phyloP scores from a whole-genome alignment of 2,888 invertebrate species.

The Drosophila mulleri region DNA sequence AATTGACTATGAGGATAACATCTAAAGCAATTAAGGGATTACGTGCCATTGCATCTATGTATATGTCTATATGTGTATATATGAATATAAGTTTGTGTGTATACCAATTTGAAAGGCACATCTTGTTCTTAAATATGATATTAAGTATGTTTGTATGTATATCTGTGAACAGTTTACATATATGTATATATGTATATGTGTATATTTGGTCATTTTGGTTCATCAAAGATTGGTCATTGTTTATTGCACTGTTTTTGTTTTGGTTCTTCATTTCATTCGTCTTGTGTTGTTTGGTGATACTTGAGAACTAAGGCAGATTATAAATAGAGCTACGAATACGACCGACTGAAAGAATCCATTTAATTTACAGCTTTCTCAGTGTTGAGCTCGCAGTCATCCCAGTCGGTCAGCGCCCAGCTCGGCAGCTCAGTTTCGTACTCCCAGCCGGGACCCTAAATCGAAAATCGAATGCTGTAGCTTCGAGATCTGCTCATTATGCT shows the following conservation, averaged over 20 bases:
- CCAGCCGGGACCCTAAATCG: constrained; percentile 95
- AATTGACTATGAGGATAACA: constrained; percentile 44
- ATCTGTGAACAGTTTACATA: constrained; percentile 34
- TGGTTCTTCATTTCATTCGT: constrained; percentile 29
- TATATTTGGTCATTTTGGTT: constrained; percentile 59
- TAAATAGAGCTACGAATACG: constrained; percentile 22
- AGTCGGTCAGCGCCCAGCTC: constrained; percentile 90
- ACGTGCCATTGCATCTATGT: constrained; percentile 14
- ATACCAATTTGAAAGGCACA: constrained; percentile 59
- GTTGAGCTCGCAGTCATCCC: constrained; percentile 42
- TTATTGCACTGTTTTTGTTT: constrained; percentile 43
- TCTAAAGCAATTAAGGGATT: constrained; percentile 38
- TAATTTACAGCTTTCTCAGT: constrained; percentile 50
- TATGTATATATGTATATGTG: constrained; percentile 20
- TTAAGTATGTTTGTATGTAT: constrained; percentile 57
- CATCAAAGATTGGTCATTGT: constrained; percentile 49
- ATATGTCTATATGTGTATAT: constrained; percentile 11
- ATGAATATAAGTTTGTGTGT: constrained; percentile 11
- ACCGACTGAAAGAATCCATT: constrained; percentile 10
- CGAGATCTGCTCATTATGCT: neutral
- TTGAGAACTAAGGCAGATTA: constrained; percentile 24
- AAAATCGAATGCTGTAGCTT: constrained; percentile 32
- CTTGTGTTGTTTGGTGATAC: constrained; percentile 31
- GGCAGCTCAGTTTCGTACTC: constrained; percentile 96
- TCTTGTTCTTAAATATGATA: constrained; percentile 40